phyloP scores from a whole-genome alignment of 2,888 invertebrate genomes.

The Tipula unca region DNA sequence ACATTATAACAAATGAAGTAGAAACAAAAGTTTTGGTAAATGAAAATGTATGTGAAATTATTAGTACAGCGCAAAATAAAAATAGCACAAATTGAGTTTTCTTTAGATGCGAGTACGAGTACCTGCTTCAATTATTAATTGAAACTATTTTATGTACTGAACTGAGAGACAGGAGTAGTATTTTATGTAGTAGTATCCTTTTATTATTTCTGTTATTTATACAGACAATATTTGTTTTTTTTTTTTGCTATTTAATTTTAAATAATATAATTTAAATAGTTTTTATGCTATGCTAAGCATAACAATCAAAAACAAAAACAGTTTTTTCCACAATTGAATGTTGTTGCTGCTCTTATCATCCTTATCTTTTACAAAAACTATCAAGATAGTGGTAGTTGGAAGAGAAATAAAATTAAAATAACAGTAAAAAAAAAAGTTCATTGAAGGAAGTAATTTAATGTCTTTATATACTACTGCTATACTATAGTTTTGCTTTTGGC shows the following conservation, averaged over 20 bases:
- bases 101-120: too few relatives aligned
- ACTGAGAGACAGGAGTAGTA: neutral
- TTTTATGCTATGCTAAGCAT: neutral
- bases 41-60: neutral
- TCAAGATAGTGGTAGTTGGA: neutral
- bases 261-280: neutral
- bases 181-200: neutral
- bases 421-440: neutral
- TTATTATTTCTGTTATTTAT: neutral
- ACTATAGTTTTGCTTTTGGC: neutral
- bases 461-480: neutral
- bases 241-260: neutral
- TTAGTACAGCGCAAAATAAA: neutral
- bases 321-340: neutral
- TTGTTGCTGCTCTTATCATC: neutral
- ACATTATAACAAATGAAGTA: neutral
- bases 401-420: neutral
- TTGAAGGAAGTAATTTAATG: constrained; percentile 8
- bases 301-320: constrained; percentile 8
- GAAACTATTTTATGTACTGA: neutral
- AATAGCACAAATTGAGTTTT: neutral
- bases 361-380: constrained; percentile 1
- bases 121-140: neutral
- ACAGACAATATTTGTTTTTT: neutral
- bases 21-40: neutral